Evolutionary conservation across 2,113 vertebrate species (phyloP), one percentile per base, ranked within the genome.

Genomic region (Willisornis vidua): DNA sequence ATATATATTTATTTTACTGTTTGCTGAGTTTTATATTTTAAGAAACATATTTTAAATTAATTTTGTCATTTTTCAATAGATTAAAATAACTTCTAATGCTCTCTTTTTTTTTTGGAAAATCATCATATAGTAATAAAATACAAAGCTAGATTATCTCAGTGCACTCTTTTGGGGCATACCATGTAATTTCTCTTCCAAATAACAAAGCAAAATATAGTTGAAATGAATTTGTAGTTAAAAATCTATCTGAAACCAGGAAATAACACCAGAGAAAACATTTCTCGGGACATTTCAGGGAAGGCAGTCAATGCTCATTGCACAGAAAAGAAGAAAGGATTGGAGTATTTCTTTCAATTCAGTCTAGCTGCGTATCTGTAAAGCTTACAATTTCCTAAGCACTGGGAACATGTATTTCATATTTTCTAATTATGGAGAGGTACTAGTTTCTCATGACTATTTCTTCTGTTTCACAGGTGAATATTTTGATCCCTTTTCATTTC

Each of bases 81-180:
- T 73, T 87, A 80, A 93, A 94, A 88, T 70, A 86, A 67, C 28
- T 92, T 94, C 23, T 90, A 93, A 80, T 94, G 12, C 5, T 35
- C 20, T 51, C 26, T 52, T 52, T 17, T 81, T 94, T 92, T 37
- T 43, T 83, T 91, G 83, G n/a, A 85, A 70, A 87, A 71, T 65
- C n/a, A 76, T 28, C 49, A 19, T 54, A 35, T 84, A 84, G n/a
- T 80, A 77, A 92, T 75, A 54, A 91, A 93, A 81, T 46, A 8
- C 55, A 87, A 96, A 93, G 19, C 61, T 52, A 65, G 43, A 90
- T 6, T 43, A n/a, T 91, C 13, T 91, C 19, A 29, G 6, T 88
- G 31, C 8, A 43, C 52, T 93, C n/a, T 90, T 82, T 76, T 89
- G 45, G 86, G 33, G 73, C 68, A 45, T 28, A 16, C 23, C 61